Evolutionary conservation across 2,888 invertebrate genomes (phyloP), one percentile per base, ranked within the genome.

Genomic region (Adelognathus sp.): DNA sequence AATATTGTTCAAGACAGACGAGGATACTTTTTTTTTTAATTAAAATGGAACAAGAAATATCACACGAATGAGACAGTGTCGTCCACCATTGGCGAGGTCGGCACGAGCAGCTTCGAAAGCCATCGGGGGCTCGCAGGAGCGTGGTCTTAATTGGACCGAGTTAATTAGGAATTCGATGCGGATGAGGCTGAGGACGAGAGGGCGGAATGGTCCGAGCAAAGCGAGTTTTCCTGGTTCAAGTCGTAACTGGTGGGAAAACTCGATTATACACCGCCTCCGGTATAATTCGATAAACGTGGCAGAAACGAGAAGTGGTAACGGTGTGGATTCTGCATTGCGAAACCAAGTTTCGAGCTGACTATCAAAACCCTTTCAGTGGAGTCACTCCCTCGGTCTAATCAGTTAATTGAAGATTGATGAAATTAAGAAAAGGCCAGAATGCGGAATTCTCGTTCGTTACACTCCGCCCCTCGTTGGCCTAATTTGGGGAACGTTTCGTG

Each of bases 141-240:
- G n/a, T n/a, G 27, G n/a, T 54, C 46, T 60, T 61, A 71, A 75
- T 75, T 75, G 33, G 44, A 69, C 33, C 44, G 56, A 18, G 21
- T 41, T 69, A 69, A 75, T 71, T 61, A 54, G 46, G 71, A 36
- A 52, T 29, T 61, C 41, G n/a, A 14, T 41, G 60, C 29, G 66
- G 39, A 50, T 60, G 39, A 60, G 39, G 56, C 16, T 60, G 39
- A 60, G 39, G 56, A 16, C 6, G 64, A 64, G 58, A 27, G n/a
- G 27, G 29, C 21, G n/a, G 5, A 41, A 66, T 27, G 18, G 11
- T 29, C 29, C 52, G 54, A 7, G 33, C n/a, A 54, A 16, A 74
- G 36, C 18, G 74, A 70, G 21, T 33, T 58, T 36, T 16, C 16
- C 44, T 50, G 39, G 14, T 39, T n/a, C 5, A 46, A 24, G 63